Conservation (phyloP, 2,113 vertebrate genomes). For the Podarcis cretensis region DNA sequence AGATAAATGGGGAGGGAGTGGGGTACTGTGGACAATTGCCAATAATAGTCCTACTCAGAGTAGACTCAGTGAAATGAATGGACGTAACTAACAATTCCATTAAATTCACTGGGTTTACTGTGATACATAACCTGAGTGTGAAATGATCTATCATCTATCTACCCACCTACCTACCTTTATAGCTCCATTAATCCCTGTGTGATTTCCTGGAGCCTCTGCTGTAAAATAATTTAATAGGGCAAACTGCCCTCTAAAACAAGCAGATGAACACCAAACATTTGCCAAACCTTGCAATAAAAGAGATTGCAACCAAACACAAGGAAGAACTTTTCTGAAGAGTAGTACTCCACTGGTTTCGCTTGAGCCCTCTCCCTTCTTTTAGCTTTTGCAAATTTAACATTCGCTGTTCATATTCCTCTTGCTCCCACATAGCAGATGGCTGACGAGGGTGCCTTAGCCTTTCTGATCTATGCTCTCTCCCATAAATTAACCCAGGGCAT, state of each 20-base stretch:
- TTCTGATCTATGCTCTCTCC: constrained; percentile 20
- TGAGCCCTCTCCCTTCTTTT: constrained; percentile 44
- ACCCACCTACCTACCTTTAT: too few species aligned
- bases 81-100: too few species aligned
- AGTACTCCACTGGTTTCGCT: constrained; percentile 41
- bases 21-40: neutral
- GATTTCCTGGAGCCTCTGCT: neutral
- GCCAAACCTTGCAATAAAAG: neutral
- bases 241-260: neutral
- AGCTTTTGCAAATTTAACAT: constrained; percentile 58
- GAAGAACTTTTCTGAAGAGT: constrained; percentile 25
- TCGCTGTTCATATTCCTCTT: constrained; percentile 46
- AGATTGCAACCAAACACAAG: too few species aligned
- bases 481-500: neutral
- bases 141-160: too few species aligned
- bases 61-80: too few species aligned
- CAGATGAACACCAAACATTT: neutral
- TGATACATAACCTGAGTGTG: too few species aligned
- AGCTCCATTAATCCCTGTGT: neutral
- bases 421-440: constrained; percentile 40
- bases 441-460: neutral
- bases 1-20: neutral
- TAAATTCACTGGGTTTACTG: too few species aligned
- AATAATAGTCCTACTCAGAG: too few species aligned
- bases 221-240: neutral